Conservation (phyloP, 2,113 vertebrate genomes). For the Xenus cinereus region DNA sequence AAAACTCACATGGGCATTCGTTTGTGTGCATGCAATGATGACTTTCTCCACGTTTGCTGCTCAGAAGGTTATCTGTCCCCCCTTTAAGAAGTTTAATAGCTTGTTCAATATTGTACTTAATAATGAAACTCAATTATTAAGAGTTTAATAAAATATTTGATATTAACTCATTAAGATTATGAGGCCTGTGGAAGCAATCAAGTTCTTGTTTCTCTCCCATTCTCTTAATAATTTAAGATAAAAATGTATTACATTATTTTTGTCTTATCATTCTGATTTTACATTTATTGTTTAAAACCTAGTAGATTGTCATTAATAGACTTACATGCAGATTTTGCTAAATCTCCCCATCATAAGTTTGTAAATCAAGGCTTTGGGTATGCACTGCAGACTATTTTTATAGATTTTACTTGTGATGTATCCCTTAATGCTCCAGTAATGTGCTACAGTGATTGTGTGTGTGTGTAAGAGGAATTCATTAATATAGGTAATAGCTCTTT, state of each 20-base stretch:
- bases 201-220: neutral
- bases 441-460: neutral
- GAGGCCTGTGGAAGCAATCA: neutral
- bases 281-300: neutral
- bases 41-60: neutral
- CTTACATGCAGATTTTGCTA: neutral
- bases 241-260: neutral
- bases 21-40: neutral
- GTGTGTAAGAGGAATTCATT: neutral
- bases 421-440: neutral
- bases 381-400: neutral
- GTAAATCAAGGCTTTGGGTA: neutral
- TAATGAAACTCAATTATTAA: slow-evolving; percentile 21
- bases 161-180: neutral
- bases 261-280: neutral
- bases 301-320: neutral
- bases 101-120: neutral
- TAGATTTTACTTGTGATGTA: neutral
- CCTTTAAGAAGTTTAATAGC: slow-evolving; percentile 15
- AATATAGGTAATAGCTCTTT: neutral
- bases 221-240: slow-evolving; percentile 3
- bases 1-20: neutral
- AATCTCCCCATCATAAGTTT: neutral
- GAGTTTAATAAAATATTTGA: neutral
- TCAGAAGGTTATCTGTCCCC: neutral